Evolutionary conservation across 2,888 invertebrate genomes (phyloP).

Genomic region (Drosophila austrosaltans): DNA sequence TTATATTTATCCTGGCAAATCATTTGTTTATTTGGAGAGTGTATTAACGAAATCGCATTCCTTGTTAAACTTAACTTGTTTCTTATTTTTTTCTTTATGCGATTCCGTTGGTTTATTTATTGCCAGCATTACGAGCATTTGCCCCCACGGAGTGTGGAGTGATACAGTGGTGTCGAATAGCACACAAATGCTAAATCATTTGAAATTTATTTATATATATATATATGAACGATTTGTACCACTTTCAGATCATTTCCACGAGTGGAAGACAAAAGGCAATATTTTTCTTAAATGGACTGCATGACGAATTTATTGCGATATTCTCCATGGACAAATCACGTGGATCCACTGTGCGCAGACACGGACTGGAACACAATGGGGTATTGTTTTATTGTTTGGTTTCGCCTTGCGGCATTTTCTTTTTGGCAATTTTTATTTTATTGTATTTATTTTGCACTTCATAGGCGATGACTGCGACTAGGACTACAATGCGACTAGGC

Average conservation of each 20-base stretch:
- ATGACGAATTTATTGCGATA: not conserved
- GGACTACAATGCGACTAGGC: not conserved
- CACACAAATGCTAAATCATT: too few species aligned
- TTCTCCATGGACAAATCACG: not conserved
- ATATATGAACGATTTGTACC: too few species aligned
- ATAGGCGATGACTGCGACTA: constrained; percentile 24
- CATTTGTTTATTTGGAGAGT: not conserved
- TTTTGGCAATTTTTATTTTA: constrained; percentile 51
- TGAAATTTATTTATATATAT: not conserved
- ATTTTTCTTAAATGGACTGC: not conserved
- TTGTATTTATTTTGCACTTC: constrained; percentile 67
- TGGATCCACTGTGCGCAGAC: constrained; percentile 1
- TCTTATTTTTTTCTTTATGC: not conserved
- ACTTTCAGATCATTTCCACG: not conserved
- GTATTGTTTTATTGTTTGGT: constrained; percentile 54
- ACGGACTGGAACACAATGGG: constrained; percentile 3
- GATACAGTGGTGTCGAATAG: not conserved
- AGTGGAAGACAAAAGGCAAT: not conserved
- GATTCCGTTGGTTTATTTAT: constrained; percentile 43
- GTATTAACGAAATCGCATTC: not conserved
- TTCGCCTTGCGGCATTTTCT: constrained; percentile 36
- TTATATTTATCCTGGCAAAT: not conserved
- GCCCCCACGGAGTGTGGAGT: constrained; percentile 4
- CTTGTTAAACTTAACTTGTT: not conserved
- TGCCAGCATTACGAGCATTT: constrained; percentile 47